Evolutionary conservation across 2,888 invertebrate genomes (phyloP).

Genomic region (Phrixothrix hirtus): DNA sequence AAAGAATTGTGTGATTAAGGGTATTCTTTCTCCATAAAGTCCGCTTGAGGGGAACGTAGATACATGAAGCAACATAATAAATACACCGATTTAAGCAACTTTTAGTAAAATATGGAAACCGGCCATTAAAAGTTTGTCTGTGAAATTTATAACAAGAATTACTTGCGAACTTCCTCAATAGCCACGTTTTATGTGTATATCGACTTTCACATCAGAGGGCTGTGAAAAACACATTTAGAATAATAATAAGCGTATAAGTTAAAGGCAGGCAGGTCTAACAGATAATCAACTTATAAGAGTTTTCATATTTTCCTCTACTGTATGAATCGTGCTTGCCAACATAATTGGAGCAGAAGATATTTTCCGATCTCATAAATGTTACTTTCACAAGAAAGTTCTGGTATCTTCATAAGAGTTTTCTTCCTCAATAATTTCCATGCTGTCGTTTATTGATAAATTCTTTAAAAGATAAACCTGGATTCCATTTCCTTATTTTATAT

Average conservation of each 20-base stretch:
- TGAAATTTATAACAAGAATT: constrained; percentile 24
- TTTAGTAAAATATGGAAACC: too few species aligned
- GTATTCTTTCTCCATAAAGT: too few species aligned
- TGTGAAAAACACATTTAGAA: constrained; percentile 35
- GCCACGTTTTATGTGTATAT: constrained; percentile 38
- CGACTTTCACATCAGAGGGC: constrained; percentile 35
- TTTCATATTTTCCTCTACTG: constrained; percentile 33
- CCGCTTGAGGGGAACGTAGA: too few species aligned
- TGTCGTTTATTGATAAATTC: too few species aligned
- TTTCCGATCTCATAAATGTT: constrained; percentile 21
- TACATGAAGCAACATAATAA: too few species aligned
- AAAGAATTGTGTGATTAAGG: too few species aligned
- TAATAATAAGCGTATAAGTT: constrained; percentile 34
- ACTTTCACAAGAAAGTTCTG: constrained; percentile 13
- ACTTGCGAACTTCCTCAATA: constrained; percentile 24
- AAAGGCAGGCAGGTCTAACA: constrained; percentile 33
- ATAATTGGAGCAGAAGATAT: constrained; percentile 26
- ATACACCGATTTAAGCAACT: too few species aligned
- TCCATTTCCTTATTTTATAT: too few species aligned
- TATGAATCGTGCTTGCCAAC: constrained; percentile 25
- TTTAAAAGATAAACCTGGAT: too few species aligned
- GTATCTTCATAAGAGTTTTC: constrained; percentile 2
- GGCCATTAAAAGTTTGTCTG: constrained; percentile 23
- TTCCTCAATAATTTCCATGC: too few species aligned
- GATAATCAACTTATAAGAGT: constrained; percentile 38